phyloP scores from a whole-genome alignment of 2,888 invertebrate species.

The Chymomyza amoena region DNA sequence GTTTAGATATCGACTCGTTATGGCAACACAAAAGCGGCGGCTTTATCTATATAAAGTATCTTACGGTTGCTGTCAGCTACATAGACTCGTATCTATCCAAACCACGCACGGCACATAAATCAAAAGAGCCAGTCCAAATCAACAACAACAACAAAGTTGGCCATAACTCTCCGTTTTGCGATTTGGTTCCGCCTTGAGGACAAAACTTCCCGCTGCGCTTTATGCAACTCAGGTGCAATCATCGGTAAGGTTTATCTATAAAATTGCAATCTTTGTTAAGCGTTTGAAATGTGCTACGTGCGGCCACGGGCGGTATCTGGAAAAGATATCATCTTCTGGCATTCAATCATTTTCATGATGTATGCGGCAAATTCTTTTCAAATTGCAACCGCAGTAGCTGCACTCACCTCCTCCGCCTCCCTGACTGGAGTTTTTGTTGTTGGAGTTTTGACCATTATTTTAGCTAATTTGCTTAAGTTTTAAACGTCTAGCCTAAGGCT shows the following conservation, averaged over 20 bases:
- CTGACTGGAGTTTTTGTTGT: conserved; percentile 19
- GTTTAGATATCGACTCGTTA: background rate
- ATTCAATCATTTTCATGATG: conserved; percentile 35
- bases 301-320: conserved; percentile 11
- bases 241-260: conserved; percentile 52
- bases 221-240: conserved; percentile 61
- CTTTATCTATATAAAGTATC: background rate
- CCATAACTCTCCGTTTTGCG: background rate
- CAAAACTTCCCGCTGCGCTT: conserved; percentile 44
- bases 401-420: conserved; percentile 52
- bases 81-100: background rate
- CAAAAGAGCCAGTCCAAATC: background rate
- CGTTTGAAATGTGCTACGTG: conserved; percentile 50
- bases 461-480: conserved; percentile 55
- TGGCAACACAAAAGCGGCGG: background rate
- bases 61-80: background rate
- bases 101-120: background rate
- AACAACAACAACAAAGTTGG: background rate
- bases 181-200: conserved; percentile 64
- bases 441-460: conserved; percentile 35
- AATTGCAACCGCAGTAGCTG: conserved; percentile 11
- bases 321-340: conserved; percentile 52
- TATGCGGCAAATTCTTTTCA: conserved; percentile 38
- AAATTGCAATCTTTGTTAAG: conserved; percentile 57
- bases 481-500: conserved; percentile 41